Conservation (phyloP, 2,797 vertebrate genomes). For the Acrocephalus scirpaceus region DNA sequence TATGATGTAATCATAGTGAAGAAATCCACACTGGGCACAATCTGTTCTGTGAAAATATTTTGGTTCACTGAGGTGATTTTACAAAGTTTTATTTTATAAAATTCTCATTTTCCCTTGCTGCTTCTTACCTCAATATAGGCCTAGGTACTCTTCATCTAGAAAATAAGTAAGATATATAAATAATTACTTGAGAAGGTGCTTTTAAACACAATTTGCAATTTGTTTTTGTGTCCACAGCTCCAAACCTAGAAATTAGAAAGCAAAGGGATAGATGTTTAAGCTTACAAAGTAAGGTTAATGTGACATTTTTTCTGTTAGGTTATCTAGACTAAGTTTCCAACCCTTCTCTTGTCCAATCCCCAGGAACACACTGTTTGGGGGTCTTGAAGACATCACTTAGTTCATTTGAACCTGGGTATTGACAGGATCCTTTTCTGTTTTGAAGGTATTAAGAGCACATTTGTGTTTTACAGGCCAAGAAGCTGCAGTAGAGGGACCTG, state of each 20-base stretch:
- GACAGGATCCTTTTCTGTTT: background rate
- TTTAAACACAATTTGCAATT: background rate
- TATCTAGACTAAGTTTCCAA: background rate
- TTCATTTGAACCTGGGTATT: background rate
- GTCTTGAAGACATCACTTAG: background rate
- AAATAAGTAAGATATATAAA: background rate
- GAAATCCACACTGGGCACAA: background rate
- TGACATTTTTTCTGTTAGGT: background rate
- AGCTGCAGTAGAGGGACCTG: background rate
- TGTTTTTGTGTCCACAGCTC: background rate
- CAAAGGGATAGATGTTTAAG: background rate
- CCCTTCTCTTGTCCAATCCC: background rate
- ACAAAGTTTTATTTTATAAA: background rate
- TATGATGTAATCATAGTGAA: background rate
- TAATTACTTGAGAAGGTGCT: background rate
- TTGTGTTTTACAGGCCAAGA: background rate
- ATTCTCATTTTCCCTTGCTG: background rate
- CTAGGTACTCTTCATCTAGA: background rate
- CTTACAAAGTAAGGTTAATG: background rate
- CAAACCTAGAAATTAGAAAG: background rate
- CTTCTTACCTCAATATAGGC: background rate
- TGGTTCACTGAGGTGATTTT: background rate
- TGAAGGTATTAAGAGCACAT: background rate
- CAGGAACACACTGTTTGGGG: background rate
- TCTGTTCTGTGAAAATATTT: background rate